These are phyloP conservation scores for Gasterosteus nipponicus DNA, from an alignment of 2,113 vertebrate genomes.

Conservation along the genomic window DNA sequence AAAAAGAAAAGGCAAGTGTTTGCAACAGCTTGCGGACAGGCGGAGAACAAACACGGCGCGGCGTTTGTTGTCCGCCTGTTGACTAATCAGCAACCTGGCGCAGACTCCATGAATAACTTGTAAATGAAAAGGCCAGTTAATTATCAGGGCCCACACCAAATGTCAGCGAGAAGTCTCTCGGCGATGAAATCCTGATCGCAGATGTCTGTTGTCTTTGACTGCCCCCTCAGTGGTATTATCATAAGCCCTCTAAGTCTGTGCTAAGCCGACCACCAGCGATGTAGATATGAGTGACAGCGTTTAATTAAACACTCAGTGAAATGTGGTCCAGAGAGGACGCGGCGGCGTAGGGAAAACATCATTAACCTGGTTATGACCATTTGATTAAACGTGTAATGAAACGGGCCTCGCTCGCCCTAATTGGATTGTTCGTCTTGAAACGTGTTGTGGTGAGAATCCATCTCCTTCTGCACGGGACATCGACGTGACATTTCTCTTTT, in stretches of 20 bases:
- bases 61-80: constrained; percentile 52
- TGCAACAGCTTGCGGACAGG: neutral
- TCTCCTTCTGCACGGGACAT: constrained; percentile 27
- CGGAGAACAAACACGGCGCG: constrained; percentile 24
- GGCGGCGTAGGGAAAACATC: constrained; percentile 63
- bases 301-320: constrained; percentile 78
- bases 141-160: constrained; percentile 71
- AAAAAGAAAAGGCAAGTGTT: neutral
- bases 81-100: constrained; percentile 54
- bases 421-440: constrained; percentile 72
- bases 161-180: constrained; percentile 70
- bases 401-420: constrained; percentile 67
- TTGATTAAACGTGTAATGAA: constrained; percentile 79
- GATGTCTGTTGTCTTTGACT: constrained; percentile 68
- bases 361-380: constrained; percentile 77
- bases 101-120: constrained; percentile 37
- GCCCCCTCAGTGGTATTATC: constrained; percentile 43
- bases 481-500: constrained; percentile 32
- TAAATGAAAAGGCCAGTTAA: constrained; percentile 75
- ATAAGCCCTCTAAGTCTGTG: constrained; percentile 53
- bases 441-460: constrained; percentile 28
- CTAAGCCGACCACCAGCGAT: constrained; percentile 59
- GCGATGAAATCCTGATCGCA: constrained; percentile 63
- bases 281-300: constrained; percentile 64
- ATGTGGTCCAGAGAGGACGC: constrained; percentile 42